A percentile compares a stretch with the other conserved stretches of the same genome.
phyloP scores from a whole-genome alignment of 2,888 invertebrate genomes.

The Leucoma salicis region DNA sequence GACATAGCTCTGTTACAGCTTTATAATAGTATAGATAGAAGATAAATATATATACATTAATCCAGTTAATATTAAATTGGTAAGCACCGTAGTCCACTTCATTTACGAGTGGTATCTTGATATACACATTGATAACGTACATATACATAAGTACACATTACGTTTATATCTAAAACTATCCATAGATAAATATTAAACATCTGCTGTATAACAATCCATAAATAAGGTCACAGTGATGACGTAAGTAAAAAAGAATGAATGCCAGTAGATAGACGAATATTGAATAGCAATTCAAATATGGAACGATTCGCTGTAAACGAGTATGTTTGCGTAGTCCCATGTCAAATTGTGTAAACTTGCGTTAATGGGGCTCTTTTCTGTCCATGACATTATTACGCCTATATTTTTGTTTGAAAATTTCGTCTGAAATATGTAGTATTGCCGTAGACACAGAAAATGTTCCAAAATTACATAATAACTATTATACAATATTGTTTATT shows the following conservation, averaged over 20 bases:
- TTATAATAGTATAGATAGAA: too few relatives aligned
- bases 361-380: constrained; percentile 7
- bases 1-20: too few relatives aligned
- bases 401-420: not conserved
- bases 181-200: constrained; percentile 1
- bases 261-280: constrained; percentile 12
- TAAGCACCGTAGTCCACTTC: too few relatives aligned
- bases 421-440: not conserved
- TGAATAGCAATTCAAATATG: constrained; percentile 26
- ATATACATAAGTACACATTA: not conserved
- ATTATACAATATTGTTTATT: too few relatives aligned
- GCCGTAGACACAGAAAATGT: too few relatives aligned
- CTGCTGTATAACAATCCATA: not conserved
- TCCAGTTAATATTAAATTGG: too few relatives aligned
- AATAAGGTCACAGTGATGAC: constrained; percentile 15
- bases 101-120: not conserved
- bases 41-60: too few relatives aligned
- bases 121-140: not conserved
- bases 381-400: constrained; percentile 1
- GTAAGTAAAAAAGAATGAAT: constrained; percentile 17
- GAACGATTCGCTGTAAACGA: constrained; percentile 12
- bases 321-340: constrained; percentile 19
- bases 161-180: not conserved
- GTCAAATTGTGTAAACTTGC: constrained; percentile 25
- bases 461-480: too few relatives aligned